phyloP scores from a whole-genome alignment of 1,140 invertebrate species.

The Fopius arisanus region DNA sequence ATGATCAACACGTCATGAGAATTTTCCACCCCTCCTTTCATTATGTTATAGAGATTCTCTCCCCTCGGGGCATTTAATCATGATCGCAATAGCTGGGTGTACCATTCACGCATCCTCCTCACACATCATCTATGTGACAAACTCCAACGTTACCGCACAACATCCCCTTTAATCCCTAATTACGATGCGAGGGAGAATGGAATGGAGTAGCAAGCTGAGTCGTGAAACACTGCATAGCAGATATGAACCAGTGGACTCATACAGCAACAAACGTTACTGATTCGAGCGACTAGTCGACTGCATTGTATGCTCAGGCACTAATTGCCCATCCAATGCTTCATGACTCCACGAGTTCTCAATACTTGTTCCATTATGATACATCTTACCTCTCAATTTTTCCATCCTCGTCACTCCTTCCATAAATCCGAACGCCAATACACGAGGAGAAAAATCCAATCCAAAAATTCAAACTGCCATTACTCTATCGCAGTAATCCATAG shows the following conservation, averaged over 20 bases:
- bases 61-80: neutral
- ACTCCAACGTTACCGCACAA: neutral
- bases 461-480: too few relatives aligned
- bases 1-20: neutral
- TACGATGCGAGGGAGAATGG: neutral
- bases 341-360: neutral
- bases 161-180: slow-evolving; percentile 13
- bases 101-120: neutral
- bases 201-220: neutral
- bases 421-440: too few relatives aligned
- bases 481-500: too few relatives aligned
- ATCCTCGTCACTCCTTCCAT: too few relatives aligned
- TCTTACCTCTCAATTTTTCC: too few relatives aligned
- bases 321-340: neutral
- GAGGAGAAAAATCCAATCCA: too few relatives aligned
- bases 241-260: neutral
- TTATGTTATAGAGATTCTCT: neutral
- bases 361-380: neutral
- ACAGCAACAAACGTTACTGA: slow-evolving; percentile 8
- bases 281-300: slow-evolving; percentile 20
- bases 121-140: neutral
- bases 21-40: neutral
- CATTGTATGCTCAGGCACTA: slow-evolving; percentile 25
- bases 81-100: neutral
- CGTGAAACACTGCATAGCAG: neutral